Evolutionary conservation across 2,797 vertebrate genomes (phyloP), one percentile per base, ranked within the genome.

Genomic region (Chaunax sp.): DNA sequence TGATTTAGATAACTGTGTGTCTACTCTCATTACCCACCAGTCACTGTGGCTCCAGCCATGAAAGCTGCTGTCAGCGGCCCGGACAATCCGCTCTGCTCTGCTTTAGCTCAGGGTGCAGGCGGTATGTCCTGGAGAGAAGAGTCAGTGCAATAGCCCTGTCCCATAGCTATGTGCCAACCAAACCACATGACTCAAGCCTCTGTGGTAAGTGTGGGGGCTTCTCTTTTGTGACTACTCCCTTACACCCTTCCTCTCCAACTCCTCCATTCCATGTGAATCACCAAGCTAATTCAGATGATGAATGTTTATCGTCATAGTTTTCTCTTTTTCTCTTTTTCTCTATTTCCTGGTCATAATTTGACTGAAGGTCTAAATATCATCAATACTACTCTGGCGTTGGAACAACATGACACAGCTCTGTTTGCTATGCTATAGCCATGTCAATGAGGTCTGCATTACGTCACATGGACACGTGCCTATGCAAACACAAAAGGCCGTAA

Each of bases 141-240:
- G 75, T 74, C 71, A 51, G 69, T 62, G 51, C 60, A 51, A 53
- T 56, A 61, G 83, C 75, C 50, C 64, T 38, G 58, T 82, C 78
- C 69, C 83, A 74, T 49, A 80, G 71, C 73, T 63, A 15, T 80
- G 73, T 83, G 84, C 89, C 84, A 83, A 63, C 75, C 67, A 44
- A 71, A 79, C 77, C 53, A 45, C 64, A 70, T 93, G 91, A 94
- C 77, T 93, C 92, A 93, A 78, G 60, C 26, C 30, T 77, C 58
- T 83, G 87, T 75, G 89, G 91, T 89, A 26, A 78, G 86, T 77
- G 87, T 91, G 87, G 89, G 91, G 90, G 82, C 77, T 90, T 76
- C 73, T 66, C 79, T 86, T 70, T 80, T 71, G 57, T 89, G 87
- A 90, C 88, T 86, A 88, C 83, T 82, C 75, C 78, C 83, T 86